Base-by-base conservation (phyloP, 2,888 invertebrate genomes). In the Clusia tigrina region DNA sequence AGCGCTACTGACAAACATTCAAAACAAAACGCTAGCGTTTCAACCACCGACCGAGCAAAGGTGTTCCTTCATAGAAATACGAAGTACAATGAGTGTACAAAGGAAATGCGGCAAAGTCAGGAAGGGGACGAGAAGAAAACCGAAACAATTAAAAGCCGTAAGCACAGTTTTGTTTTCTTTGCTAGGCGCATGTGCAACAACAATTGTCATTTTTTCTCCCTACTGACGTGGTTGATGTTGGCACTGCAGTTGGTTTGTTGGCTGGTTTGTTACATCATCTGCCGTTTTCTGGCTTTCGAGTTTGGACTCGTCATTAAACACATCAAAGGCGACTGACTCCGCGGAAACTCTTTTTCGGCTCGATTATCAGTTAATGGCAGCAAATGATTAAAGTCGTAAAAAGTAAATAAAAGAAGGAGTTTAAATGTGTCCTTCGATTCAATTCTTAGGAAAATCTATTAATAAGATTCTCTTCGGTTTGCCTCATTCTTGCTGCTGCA, bases 211-310 rank as follows among this genome's bases (percentile, higher is more conserved):
- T 54, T 46, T 20, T 23, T n/a, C 10, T 15, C 23, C 26, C 51
- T 12, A 12, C 52, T n/a, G 12, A 32, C n/a, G n/a, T n/a, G n/a
- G n/a, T 18, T 53, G n/a, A 2, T 38, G 5, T 53, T 53, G 24
- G 24, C 38, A 26, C 24, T 55, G 17, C 53, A n/a, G 5, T 5
- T 48, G 2, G 2, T 20, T 48, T 12, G 2, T 48, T 20, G 18
- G n/a, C n/a, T 15, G 3, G 3, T 6, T 6, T 15, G 52, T 58
- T 62, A 55, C 58, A 54, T 62, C 62, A 62, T 58, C 62, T 62
- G 62, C 54, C 48, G 62, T 32, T 62, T 62, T 57, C 53, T 48
- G 26, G 25, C 15, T 26, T 26, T 54, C 17, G 26, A 54, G n/a
- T n/a, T n/a, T n/a, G n/a, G n/a, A n/a, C n/a, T n/a, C n/a, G n/a